phyloP scores from a whole-genome alignment of 2,113 vertebrate species.

The Psittacula cyanocephala region DNA sequence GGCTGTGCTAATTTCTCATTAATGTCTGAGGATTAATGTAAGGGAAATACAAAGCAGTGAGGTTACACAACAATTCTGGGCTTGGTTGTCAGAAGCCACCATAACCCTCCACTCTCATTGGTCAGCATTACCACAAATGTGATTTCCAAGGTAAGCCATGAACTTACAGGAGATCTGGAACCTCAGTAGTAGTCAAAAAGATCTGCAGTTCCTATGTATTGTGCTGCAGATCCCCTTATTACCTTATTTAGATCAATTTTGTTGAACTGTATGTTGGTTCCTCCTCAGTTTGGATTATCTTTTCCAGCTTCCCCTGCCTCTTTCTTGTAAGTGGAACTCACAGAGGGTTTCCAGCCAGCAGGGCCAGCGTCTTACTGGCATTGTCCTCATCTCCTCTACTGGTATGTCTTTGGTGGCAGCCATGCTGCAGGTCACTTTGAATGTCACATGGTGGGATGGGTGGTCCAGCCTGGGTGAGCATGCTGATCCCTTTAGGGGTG shows the following conservation, averaged over 20 bases:
- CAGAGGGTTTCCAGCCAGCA: neutral
- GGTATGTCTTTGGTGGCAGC: neutral
- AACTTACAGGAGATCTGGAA: neutral
- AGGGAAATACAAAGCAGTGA: neutral
- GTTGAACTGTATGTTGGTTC: neutral
- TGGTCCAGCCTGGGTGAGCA: neutral
- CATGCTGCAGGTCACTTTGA: neutral
- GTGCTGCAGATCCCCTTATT: neutral
- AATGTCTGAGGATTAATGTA: neutral
- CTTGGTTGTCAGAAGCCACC: neutral
- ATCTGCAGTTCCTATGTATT: neutral
- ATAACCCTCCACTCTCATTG: neutral
- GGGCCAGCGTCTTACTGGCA: neutral
- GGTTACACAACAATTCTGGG: neutral
- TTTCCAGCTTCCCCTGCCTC: neutral
- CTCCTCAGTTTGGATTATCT: neutral
- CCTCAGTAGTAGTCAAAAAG: neutral
- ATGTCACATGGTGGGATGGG: neutral
- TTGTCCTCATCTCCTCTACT: neutral
- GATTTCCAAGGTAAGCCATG: neutral
- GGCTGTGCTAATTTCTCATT: neutral
- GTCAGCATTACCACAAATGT: neutral
- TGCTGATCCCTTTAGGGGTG: neutral
- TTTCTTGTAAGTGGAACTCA: neutral
- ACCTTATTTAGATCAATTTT: neutral